phyloP scores from a whole-genome alignment of 2,113 vertebrate species.

The Myotis brandtii region DNA sequence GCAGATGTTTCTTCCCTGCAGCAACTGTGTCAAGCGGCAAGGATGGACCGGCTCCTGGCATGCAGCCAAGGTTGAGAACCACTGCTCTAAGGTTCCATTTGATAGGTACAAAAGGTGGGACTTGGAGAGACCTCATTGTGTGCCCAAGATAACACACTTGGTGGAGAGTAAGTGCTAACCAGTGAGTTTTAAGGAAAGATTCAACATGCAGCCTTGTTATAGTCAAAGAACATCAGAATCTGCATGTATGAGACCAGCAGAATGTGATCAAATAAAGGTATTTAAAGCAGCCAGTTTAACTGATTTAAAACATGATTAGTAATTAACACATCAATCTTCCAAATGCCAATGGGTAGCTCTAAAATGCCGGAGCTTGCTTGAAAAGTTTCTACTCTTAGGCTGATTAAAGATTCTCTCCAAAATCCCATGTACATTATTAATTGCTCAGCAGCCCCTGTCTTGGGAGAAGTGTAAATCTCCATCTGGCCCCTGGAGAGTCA shows the following conservation, averaged over 20 bases:
- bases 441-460: constrained; percentile 12
- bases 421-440: constrained; percentile 65
- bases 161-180: neutral
- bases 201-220: neutral
- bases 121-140: neutral
- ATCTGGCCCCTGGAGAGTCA: constrained; percentile 35
- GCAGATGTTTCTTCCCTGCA: too few relatives aligned
- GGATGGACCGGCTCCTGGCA: too few relatives aligned
- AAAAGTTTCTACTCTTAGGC: constrained; percentile 43
- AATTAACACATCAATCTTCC: constrained; percentile 62
- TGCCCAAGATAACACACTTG: neutral
- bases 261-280: constrained; percentile 1
- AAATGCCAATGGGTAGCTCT: constrained; percentile 26
- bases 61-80: too few relatives aligned
- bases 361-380: constrained; percentile 24
- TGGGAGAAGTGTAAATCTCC: constrained; percentile 7
- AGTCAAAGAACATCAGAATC: neutral
- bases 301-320: constrained; percentile 53
- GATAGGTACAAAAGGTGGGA: neutral
- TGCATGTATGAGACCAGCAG: neutral
- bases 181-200: neutral
- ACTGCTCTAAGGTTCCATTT: neutral
- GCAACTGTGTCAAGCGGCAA: too few relatives aligned
- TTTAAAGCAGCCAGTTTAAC: constrained; percentile 27
- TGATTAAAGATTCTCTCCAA: constrained; percentile 63